Conservation (phyloP, 2,113 vertebrate genomes). For the Hylia prasina region DNA sequence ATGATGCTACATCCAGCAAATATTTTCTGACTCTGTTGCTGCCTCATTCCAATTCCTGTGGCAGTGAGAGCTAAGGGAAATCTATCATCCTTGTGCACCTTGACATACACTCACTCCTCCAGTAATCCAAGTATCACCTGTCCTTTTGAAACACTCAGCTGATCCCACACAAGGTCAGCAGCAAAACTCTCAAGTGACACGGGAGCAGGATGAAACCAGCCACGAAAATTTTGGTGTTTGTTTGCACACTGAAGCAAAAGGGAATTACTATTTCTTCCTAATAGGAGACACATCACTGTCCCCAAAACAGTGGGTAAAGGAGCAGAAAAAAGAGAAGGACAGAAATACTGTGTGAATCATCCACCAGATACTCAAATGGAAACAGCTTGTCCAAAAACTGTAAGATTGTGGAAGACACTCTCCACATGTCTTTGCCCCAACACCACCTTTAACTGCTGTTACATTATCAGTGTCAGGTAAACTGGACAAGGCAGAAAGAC, state of each 20-base stretch:
- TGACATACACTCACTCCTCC: neutral
- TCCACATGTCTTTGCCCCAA: neutral
- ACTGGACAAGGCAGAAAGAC: neutral
- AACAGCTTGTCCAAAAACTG: neutral
- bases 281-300: neutral
- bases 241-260: neutral
- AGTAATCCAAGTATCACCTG: neutral
- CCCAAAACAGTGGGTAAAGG: neutral
- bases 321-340: neutral
- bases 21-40: neutral
- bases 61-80: neutral
- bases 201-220: neutral
- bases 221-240: neutral
- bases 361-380: neutral
- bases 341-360: neutral
- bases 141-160: rapidly evolving
- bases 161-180: neutral
- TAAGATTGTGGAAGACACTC: neutral
- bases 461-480: neutral
- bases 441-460: neutral
- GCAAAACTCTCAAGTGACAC: neutral
- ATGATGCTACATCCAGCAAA: rapidly evolving
- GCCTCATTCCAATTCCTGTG: neutral
- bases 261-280: neutral
- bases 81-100: neutral